phyloP scores from a whole-genome alignment of 2,888 invertebrate genomes.

The Eupithecia tripunctaria region DNA sequence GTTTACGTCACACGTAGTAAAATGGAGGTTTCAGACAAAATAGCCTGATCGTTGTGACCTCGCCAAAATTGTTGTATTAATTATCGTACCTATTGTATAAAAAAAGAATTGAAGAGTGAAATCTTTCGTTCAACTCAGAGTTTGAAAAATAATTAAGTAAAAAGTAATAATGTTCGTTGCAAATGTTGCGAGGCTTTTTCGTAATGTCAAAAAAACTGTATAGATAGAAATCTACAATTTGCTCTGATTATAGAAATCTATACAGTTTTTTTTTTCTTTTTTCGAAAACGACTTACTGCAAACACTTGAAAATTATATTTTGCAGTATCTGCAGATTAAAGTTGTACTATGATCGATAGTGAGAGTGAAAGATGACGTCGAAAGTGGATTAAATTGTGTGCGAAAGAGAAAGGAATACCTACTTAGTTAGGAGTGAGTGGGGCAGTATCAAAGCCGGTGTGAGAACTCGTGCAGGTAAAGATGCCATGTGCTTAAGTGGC shows the following conservation, averaged over 20 bases:
- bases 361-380: conserved; percentile 83
- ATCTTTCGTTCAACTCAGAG: not conserved
- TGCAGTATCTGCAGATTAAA: conserved; percentile 52
- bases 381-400: conserved; percentile 60
- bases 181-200: not conserved
- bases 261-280: too few relatives aligned
- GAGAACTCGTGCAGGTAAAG: conserved; percentile 78
- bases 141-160: not conserved
- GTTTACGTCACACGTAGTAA: conserved; percentile 73
- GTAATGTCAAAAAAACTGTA: too few relatives aligned
- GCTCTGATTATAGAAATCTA: too few relatives aligned
- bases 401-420: conserved; percentile 47
- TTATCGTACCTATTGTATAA: too few relatives aligned
- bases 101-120: too few relatives aligned
- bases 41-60: not conserved
- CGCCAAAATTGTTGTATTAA: too few relatives aligned
- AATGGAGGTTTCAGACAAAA: conserved; percentile 42
- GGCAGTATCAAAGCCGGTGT: conserved; percentile 65
- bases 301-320: not conserved
- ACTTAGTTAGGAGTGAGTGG: conserved; percentile 49
- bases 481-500: conserved; percentile 57
- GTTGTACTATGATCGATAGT: conserved; percentile 70
- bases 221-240: too few relatives aligned
- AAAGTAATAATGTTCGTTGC: not conserved
- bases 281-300: too few relatives aligned